Evolutionary conservation across 2,113 vertebrate genomes (phyloP).

Genomic region (Aphyosemion australe): DNA sequence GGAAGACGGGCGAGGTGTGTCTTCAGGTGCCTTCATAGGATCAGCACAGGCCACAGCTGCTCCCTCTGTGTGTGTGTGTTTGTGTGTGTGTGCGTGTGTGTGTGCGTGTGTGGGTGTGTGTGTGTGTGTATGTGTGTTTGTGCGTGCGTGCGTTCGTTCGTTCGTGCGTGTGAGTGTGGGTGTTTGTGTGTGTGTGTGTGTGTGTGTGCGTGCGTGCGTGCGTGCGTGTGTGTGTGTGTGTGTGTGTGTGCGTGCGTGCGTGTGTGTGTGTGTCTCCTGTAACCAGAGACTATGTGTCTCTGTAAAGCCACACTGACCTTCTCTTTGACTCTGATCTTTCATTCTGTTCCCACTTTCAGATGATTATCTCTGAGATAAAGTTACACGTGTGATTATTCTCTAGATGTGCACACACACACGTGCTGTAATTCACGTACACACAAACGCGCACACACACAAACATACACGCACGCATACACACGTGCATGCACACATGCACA

Average conservation of each 20-base stretch:
- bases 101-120: too few species aligned
- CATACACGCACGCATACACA: too few species aligned
- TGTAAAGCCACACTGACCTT: conserved; percentile 43
- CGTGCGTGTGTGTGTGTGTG: background rate
- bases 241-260: background rate
- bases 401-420: conserved; percentile 2
- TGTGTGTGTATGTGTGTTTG: too few species aligned
- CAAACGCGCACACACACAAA: too few species aligned
- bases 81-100: too few species aligned
- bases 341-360: conserved; percentile 20
- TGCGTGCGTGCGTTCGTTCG: too few species aligned
- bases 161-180: conserved; percentile 12
- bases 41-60: conserved; percentile 10
- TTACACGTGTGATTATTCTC: conserved; percentile 42
- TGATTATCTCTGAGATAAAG: conserved; percentile 53
- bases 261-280: conserved; percentile 31
- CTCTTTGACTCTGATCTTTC: conserved; percentile 39
- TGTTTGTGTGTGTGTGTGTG: background rate
- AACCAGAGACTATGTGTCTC: conserved; percentile 48
- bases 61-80: conserved; percentile 3
- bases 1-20: conserved; percentile 24
- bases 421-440: too few species aligned
- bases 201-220: background rate
- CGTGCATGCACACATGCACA: too few species aligned
- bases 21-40: conserved; percentile 17